A percentile compares a stretch with the other conserved stretches of the same genome.
These are phyloP conservation scores for Greenwoodochromis staneri DNA, from an alignment of 2,113 vertebrate genomes.

Conservation along the genomic window DNA sequence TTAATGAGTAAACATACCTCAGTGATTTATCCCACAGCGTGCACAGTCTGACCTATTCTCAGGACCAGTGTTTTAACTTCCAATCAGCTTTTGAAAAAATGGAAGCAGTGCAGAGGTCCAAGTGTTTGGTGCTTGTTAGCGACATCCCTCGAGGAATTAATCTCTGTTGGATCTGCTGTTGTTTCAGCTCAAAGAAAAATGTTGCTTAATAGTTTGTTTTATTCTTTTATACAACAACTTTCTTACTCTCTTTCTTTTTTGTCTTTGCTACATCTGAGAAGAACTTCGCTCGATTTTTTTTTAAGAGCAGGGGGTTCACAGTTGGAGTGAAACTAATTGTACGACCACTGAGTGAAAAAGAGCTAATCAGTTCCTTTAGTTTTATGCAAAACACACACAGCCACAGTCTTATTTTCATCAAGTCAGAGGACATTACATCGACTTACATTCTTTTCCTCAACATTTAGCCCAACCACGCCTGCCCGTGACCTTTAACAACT, in stretches of 20 bases:
- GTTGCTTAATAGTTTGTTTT: background rate
- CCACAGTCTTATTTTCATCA: background rate
- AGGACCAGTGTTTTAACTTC: background rate
- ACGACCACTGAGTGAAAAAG: background rate
- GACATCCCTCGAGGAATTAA: background rate
- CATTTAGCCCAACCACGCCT: background rate
- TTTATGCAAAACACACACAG: background rate
- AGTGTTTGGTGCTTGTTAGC: background rate
- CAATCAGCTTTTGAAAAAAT: background rate
- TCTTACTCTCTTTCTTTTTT: background rate
- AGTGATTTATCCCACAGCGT: background rate
- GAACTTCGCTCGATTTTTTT: background rate
- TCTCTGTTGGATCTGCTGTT: background rate
- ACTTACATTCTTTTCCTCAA: background rate
- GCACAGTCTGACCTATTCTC: background rate
- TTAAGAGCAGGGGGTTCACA: background rate
- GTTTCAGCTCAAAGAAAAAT: background rate
- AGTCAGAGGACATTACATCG: background rate
- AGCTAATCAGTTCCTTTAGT: background rate
- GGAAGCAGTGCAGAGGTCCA: background rate
- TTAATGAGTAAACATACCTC: background rate
- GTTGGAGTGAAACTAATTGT: background rate
- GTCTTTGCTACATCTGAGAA: background rate
- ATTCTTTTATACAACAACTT: background rate
- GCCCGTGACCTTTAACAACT: background rate